These are phyloP conservation scores for Diarsia brunnea DNA, from an alignment of 2,888 invertebrate species.

Conservation along the genomic window DNA sequence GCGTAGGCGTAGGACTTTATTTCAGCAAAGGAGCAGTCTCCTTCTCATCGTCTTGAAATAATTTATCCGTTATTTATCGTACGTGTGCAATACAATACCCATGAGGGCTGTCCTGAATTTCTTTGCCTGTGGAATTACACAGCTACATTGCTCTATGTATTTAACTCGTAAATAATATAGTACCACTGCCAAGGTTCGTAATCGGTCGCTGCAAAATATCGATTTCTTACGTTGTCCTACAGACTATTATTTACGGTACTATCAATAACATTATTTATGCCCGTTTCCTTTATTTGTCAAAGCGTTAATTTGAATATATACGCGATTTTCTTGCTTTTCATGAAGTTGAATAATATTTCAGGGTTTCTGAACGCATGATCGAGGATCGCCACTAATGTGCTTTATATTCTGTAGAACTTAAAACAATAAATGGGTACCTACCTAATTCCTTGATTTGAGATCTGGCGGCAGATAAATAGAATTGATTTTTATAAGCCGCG, in stretches of 20 bases:
- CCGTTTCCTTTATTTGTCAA: slow-evolving; percentile 4
- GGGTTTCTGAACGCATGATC: neutral
- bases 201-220: slow-evolving; percentile 25
- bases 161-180: slow-evolving; percentile 7
- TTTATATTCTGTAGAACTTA: neutral
- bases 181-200: neutral
- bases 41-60: neutral
- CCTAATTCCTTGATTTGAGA: neutral
- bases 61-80: neutral
- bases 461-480: neutral
- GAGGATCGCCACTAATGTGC: neutral
- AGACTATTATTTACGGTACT: neutral
- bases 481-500: neutral
- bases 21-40: neutral
- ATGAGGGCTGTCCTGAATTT: slow-evolving; percentile 8
- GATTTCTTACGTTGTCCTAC: slow-evolving; percentile 13
- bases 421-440: neutral
- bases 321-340: neutral
- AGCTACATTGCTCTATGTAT: neutral
- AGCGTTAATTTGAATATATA: neutral
- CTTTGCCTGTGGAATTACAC: neutral
- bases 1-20: neutral
- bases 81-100: neutral
- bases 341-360: neutral
- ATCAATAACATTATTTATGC: neutral